These are phyloP conservation scores for Rhingia campestris DNA, from an alignment of 2,888 invertebrate genomes.

Conservation along the genomic window DNA sequence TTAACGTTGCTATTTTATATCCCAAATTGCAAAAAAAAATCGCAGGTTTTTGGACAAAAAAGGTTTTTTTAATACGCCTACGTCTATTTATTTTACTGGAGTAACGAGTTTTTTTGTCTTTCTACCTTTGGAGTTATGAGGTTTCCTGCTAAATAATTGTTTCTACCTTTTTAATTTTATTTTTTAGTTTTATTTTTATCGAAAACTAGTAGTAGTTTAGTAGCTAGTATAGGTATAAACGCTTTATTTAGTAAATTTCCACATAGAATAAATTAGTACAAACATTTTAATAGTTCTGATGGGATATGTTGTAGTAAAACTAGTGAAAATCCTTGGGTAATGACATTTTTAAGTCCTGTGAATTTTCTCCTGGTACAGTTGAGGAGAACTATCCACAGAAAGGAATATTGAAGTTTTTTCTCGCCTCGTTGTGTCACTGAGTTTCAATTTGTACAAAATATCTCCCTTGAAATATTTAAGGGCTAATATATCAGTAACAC, in stretches of 20 bases:
- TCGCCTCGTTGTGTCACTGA: too few species aligned
- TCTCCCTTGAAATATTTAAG: too few species aligned
- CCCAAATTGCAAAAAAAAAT: too few species aligned
- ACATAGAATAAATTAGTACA: not conserved
- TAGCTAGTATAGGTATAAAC: not conserved
- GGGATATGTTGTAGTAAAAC: not conserved
- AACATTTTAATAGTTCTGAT: not conserved
- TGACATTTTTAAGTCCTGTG: conserved; percentile 20
- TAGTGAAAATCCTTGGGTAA: not conserved
- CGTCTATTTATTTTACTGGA: too few species aligned
- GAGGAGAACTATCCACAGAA: too few species aligned
- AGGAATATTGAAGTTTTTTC: too few species aligned
- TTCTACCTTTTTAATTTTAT: not conserved
- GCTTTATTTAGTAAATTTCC: not conserved
- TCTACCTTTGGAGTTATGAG: not conserved
- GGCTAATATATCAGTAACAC: too few species aligned
- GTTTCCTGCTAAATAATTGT: not conserved
- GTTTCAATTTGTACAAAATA: too few species aligned
- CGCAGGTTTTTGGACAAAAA: too few species aligned
- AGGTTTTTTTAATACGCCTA: too few species aligned
- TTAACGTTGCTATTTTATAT: too few species aligned
- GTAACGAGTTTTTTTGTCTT: not conserved
- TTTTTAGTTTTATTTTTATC: not conserved
- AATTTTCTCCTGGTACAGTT: conserved; percentile 2
- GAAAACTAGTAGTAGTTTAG: not conserved